Evolutionary conservation across 2,113 vertebrate species (phyloP).

Genomic region (Oryzias javanicus): DNA sequence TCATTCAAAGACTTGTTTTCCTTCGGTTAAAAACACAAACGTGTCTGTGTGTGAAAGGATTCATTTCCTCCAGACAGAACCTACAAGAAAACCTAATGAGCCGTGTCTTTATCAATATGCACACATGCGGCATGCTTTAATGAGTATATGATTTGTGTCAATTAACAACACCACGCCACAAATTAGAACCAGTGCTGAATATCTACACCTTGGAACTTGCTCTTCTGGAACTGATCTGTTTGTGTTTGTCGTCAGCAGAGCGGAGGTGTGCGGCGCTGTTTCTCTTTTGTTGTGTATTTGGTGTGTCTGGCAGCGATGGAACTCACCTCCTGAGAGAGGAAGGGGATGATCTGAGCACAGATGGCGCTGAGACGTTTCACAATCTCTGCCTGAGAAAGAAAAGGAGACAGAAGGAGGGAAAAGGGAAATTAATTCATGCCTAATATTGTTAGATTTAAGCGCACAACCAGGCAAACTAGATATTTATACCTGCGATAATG

Average conservation of each 20-base stretch:
- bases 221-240: not conserved
- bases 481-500: too few relatives aligned
- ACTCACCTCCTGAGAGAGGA: constrained; percentile 93
- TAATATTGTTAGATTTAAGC: constrained; percentile 25
- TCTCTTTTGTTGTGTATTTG: constrained; percentile 8
- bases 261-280: constrained; percentile 4
- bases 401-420: constrained; percentile 35
- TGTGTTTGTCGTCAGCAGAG: not conserved
- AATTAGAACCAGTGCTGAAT: constrained; percentile 9
- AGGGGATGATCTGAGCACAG: constrained; percentile 91
- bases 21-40: not conserved
- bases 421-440: constrained; percentile 29
- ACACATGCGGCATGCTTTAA: not conserved
- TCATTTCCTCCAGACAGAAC: not conserved
- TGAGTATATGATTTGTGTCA: constrained; percentile 1
- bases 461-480: constrained; percentile 37
- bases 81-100: constrained; percentile 5
- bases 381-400: constrained; percentile 84
- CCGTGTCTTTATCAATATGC: constrained; percentile 1
- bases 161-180: constrained; percentile 5
- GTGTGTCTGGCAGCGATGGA: constrained; percentile 45
- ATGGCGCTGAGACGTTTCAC: constrained; percentile 92
- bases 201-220: constrained; percentile 2
- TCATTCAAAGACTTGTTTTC: not conserved
- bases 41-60: not conserved